These are phyloP conservation scores for Echeneis naucrates DNA, from an alignment of 2,797 vertebrate genomes.

Conservation along the genomic window DNA sequence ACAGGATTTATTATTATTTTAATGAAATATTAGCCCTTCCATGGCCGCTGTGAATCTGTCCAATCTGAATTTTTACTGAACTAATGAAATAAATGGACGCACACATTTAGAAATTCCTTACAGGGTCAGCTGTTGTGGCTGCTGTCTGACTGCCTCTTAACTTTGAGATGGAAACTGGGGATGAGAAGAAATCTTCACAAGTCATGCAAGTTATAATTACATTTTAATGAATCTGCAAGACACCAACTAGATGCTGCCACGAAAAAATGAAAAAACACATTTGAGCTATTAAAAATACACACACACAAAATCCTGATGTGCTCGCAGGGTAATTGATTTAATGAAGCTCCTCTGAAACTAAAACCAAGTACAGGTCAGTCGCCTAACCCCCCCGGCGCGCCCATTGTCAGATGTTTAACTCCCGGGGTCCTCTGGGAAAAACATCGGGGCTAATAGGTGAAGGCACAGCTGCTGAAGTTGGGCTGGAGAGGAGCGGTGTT, in stretches of 20 bases:
- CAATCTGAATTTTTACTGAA: neutral
- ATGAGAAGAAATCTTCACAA: slow-evolving; percentile 24
- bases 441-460: slow-evolving; percentile 94
- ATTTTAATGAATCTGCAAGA: slow-evolving; percentile 14
- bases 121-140: neutral
- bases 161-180: slow-evolving; percentile 5
- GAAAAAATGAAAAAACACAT: neutral
- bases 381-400: slow-evolving; percentile 88
- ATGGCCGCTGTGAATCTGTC: neutral
- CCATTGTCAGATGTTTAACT: slow-evolving; percentile 92
- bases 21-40: neutral
- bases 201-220: slow-evolving; percentile 33
- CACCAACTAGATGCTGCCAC: neutral
- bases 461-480: slow-evolving; percentile 86
- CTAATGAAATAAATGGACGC: neutral
- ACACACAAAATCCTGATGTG: slow-evolving; percentile 90
- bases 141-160: slow-evolving; percentile 14
- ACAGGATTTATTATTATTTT: neutral
- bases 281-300: slow-evolving; percentile 79
- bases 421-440: slow-evolving; percentile 89
- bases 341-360: slow-evolving; percentile 94
- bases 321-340: slow-evolving; percentile 94
- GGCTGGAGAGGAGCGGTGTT: slow-evolving; percentile 73
- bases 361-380: slow-evolving; percentile 90
- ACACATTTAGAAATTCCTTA: slow-evolving; percentile 43